Evolutionary conservation across 2,888 invertebrate species (phyloP), one percentile per base, ranked within the genome.

Genomic region (Hydropsyche betteni): DNA sequence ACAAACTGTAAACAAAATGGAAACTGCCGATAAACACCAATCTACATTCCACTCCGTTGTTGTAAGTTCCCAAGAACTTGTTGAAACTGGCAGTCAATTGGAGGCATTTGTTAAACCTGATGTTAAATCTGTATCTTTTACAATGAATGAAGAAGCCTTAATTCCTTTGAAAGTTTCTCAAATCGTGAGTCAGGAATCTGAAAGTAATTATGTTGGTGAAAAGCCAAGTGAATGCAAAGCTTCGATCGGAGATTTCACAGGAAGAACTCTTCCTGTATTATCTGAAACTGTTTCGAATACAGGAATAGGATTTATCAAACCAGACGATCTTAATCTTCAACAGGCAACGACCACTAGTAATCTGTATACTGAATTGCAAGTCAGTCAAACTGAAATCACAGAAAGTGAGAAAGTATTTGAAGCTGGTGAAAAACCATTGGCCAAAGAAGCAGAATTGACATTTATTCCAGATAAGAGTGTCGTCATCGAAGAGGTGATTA

Each of bases 181-280:
- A 24, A 70, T 76, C 34, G 81, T 81, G 33, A 80, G 83, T 2
- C 80, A 78, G n/a, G 80, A 81, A 68, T 81, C 83, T 14, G 80
- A 80, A 51, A 80, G 83, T 6, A 80, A 84, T 4, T 80, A 83
- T 38, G 80, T 82, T 14, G 81, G 81, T 44, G 76, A 81, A 4
- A 74, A 80, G 10, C 70, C 81, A 0, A 79, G 83, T 80, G 79
- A 79, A 24, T 83, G 81, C 80, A 84, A 79, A 79, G 89, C 89
- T 6, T 81, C 83, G 4, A 75, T 87, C 7, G 70, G 70, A 52
- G 85, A 87, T 77, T 81, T 90, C n/a, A 81, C 82, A 51, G 84
- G 87, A 16, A 85, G 86, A 76, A 85, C 86, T 55, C 88, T 90
- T 12, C 89, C 90, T 44, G 82, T 87, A 69, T 85, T 85, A 68